Evolutionary conservation across 2,888 invertebrate genomes (phyloP).

Genomic region (Athripsodes cinereus): DNA sequence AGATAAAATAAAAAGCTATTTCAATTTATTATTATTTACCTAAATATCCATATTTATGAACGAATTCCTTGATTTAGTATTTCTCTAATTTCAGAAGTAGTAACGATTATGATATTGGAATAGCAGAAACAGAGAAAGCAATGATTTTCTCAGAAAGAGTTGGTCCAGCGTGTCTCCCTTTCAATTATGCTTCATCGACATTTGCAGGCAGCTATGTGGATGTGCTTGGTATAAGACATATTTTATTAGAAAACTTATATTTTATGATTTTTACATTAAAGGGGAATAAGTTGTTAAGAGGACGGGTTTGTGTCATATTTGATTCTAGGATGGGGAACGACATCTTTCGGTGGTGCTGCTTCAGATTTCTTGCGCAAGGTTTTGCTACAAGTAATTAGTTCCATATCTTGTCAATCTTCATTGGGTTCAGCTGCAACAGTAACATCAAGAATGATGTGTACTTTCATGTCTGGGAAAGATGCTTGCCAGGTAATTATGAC

Average conservation of each 20-base stretch:
- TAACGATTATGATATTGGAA: slow-evolving; percentile 50
- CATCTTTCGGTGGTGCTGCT: slow-evolving; percentile 42
- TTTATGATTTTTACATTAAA: no score
- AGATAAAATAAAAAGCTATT: no score
- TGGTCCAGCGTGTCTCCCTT: slow-evolving; percentile 61
- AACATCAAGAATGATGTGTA: slow-evolving; percentile 42
- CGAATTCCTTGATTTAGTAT: no score
- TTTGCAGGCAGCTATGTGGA: slow-evolving; percentile 39
- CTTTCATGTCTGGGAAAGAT: slow-evolving; percentile 46
- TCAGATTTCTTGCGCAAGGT: slow-evolving; percentile 49
- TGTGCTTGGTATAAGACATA: slow-evolving; percentile 43
- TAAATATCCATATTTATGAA: no score
- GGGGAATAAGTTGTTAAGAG: no score
- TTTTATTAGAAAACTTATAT: no score
- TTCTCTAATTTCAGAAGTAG: slow-evolving; percentile 3
- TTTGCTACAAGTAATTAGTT: slow-evolving; percentile 45
- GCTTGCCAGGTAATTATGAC: slow-evolving; percentile 50
- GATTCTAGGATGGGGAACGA: slow-evolving; percentile 56
- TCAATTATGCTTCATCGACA: slow-evolving; percentile 36
- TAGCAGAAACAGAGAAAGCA: slow-evolving; percentile 36
- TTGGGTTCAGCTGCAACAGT: slow-evolving; percentile 32
- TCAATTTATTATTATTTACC: no score
- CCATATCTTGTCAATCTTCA: slow-evolving; percentile 36
- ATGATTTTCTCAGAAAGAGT: slow-evolving; percentile 50
- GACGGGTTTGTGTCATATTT: no score